Evolutionary conservation across 2,888 invertebrate genomes (phyloP).

Genomic region (Empis livida): DNA sequence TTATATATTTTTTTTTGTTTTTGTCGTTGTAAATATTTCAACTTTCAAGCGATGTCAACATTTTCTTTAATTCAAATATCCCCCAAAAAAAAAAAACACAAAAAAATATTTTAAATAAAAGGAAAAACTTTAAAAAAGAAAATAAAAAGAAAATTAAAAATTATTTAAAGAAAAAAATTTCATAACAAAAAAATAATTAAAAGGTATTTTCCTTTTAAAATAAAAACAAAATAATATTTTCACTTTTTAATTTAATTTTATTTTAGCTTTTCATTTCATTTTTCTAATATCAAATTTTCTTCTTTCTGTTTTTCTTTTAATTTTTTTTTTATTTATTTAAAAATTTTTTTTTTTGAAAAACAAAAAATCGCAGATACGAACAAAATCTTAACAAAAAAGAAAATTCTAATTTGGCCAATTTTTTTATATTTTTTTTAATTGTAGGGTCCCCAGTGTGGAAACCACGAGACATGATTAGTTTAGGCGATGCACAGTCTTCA

Average conservation of each 20-base stretch:
- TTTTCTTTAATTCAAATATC: conserved; percentile 17
- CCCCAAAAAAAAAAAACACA: too few relatives aligned
- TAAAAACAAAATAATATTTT: not conserved
- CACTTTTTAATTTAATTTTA: conserved; percentile 1
- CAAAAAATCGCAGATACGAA: conserved; percentile 1
- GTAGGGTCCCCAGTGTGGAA: conserved; percentile 98
- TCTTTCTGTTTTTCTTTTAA: too few relatives aligned
- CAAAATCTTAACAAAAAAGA: conserved; percentile 6
- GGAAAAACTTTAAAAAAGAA: conserved; percentile 3
- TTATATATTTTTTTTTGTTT: too few relatives aligned
- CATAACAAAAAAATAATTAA: not conserved
- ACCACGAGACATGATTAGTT: conserved; percentile 74
- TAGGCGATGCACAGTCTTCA: conserved; percentile 41
- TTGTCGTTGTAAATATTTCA: conserved; percentile 3
- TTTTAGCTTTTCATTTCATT: not conserved
- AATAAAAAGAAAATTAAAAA: conserved; percentile 8
- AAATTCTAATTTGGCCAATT: conserved; percentile 26
- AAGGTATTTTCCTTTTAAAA: too few relatives aligned
- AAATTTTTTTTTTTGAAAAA: too few relatives aligned
- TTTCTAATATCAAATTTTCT: not conserved
- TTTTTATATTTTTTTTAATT: conserved; percentile 44
- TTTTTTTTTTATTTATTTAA: too few relatives aligned
- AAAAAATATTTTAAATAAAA: conserved; percentile 17
- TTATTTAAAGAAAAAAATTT: conserved; percentile 8
- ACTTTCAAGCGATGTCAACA: conserved; percentile 35